Evolutionary conservation across 2,113 vertebrate genomes (phyloP).

Genomic region (Lipotes vexillifer): DNA sequence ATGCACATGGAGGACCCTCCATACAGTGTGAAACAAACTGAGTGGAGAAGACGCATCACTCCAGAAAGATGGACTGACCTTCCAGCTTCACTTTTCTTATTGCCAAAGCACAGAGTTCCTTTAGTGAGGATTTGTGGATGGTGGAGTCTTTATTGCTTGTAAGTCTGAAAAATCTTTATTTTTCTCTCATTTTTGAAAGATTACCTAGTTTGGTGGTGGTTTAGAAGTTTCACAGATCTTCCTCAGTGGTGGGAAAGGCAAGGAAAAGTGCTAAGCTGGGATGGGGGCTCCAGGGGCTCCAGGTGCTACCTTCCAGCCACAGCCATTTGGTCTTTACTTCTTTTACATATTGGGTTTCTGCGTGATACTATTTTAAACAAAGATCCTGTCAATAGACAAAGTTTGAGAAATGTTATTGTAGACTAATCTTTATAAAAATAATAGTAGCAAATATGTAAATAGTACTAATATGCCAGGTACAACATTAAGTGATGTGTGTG

Average conservation of each 20-base stretch:
- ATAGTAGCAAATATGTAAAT: background rate
- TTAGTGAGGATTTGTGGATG: background rate
- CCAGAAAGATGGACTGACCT: background rate
- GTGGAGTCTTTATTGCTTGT: background rate
- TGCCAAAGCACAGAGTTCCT: background rate
- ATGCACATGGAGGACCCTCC: too few relatives aligned
- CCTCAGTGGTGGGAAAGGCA: background rate
- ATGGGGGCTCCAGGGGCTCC: background rate
- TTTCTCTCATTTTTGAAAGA: background rate
- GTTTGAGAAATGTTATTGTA: background rate
- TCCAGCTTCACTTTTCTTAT: background rate
- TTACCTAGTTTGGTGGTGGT: background rate
- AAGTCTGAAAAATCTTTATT: slow-evolving; percentile 3
- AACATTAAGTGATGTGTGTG: background rate
- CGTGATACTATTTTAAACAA: slow-evolving; percentile 4
- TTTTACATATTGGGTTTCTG: background rate
- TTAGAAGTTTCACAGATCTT: background rate
- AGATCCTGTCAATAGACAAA: background rate
- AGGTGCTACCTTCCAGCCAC: background rate
- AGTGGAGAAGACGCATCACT: background rate
- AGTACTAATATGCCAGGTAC: background rate
- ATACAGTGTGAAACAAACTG: background rate
- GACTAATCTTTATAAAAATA: background rate
- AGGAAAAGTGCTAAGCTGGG: background rate
- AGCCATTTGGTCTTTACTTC: background rate